phyloP scores from a whole-genome alignment of 2,888 invertebrate species.

The Crepidodera aurea region DNA sequence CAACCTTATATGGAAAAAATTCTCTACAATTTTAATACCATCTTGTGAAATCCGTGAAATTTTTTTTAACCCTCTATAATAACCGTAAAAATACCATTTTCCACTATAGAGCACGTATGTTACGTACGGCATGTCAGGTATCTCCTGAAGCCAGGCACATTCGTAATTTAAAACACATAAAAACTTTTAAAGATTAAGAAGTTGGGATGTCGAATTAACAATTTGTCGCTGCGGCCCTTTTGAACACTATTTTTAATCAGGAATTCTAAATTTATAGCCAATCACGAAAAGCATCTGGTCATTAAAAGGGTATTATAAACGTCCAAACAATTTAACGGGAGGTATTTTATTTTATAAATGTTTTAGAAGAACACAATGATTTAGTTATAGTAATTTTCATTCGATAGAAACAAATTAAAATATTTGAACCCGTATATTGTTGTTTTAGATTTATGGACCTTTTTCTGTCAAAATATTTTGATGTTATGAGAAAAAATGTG shows the following conservation, averaged over 20 bases:
- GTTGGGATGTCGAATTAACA: constrained; percentile 31
- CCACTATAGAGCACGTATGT: not conserved
- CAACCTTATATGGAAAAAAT: too few species aligned
- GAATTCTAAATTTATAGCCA: constrained; percentile 35
- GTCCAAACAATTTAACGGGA: constrained; percentile 30
- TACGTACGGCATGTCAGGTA: constrained; percentile 5
- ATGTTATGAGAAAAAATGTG: too few species aligned
- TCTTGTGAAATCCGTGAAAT: too few species aligned
- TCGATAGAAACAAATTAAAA: not conserved
- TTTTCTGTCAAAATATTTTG: too few species aligned
- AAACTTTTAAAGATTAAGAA: constrained; percentile 24
- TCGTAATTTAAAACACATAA: constrained; percentile 15
- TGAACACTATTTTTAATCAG: constrained; percentile 31
- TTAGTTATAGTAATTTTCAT: not conserved
- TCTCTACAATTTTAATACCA: too few species aligned
- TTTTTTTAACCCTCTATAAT: too few species aligned
- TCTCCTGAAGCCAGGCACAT: constrained; percentile 9
- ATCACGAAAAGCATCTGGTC: constrained; percentile 32
- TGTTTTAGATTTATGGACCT: too few species aligned
- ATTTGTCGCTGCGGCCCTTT: constrained; percentile 34
- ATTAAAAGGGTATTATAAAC: constrained; percentile 39
- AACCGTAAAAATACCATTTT: constrained; percentile 2
- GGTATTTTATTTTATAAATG: constrained; percentile 17
- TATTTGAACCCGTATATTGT: not conserved
- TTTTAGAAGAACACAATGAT: not conserved